Evolutionary conservation across 2,113 vertebrate species (phyloP).

Genomic region (Arvicanthis niloticus): DNA sequence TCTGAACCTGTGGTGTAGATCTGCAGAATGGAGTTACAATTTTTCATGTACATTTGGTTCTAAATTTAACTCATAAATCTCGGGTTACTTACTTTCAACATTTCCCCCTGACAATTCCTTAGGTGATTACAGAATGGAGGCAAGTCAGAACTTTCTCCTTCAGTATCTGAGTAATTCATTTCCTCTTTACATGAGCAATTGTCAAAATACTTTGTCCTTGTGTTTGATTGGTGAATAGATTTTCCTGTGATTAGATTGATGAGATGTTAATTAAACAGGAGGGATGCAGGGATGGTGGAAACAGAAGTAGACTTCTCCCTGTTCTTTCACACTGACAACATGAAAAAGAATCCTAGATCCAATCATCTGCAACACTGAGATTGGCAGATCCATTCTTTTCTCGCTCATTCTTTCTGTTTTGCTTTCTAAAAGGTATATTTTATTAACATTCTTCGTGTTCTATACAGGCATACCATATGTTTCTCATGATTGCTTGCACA

Average conservation of each 20-base stretch:
- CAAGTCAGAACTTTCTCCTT: not conserved
- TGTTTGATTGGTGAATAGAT: not conserved
- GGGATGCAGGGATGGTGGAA: rapidly evolving
- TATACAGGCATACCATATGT: not conserved
- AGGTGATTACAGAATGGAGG: not conserved
- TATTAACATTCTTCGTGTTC: not conserved
- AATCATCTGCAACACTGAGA: not conserved
- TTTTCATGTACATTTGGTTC: not conserved
- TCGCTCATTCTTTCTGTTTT: not conserved
- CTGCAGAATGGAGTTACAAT: not conserved
- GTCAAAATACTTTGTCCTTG: not conserved
- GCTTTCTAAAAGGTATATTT: not conserved
- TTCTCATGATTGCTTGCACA: not conserved
- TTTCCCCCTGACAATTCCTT: not conserved
- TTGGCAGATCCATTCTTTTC: too few relatives aligned
- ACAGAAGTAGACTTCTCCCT: not conserved
- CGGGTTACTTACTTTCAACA: not conserved
- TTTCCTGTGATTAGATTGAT: not conserved
- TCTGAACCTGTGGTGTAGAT: not conserved
- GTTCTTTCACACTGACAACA: not conserved
- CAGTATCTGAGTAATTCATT: too few relatives aligned
- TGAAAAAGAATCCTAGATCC: not conserved
- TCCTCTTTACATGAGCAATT: not conserved
- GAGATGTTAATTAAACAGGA: not conserved
- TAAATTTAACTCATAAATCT: not conserved